phyloP scores from a whole-genome alignment of 2,888 invertebrate species.

The Koerneria pararmatus region DNA sequence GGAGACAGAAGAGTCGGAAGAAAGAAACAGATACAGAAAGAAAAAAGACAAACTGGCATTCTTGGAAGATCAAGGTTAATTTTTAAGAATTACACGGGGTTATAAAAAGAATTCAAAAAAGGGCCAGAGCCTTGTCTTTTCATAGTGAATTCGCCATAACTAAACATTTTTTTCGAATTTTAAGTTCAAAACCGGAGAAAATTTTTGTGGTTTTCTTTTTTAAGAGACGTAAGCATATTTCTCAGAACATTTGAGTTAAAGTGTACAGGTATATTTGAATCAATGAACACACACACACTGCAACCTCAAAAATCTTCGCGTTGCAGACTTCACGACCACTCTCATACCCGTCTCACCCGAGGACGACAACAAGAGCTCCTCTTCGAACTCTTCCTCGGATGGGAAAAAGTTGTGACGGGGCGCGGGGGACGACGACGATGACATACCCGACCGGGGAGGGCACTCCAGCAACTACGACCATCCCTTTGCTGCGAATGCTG shows the following conservation, averaged over 20 bases:
- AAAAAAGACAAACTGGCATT: background rate
- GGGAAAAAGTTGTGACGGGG: constrained; percentile 22
- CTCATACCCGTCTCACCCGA: constrained; percentile 28
- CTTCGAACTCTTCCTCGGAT: constrained; percentile 20
- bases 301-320: background rate
- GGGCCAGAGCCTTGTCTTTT: background rate
- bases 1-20: background rate
- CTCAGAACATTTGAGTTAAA: background rate
- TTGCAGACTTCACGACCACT: constrained; percentile 29
- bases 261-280: background rate
- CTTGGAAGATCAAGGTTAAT: constrained; percentile 5
- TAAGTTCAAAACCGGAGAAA: too few species aligned
- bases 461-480: too few species aligned
- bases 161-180: too few species aligned
- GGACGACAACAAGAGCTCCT: constrained; percentile 25
- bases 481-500: too few species aligned
- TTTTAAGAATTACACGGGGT: too few species aligned
- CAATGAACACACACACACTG: background rate
- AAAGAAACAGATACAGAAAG: background rate
- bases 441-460: too few species aligned
- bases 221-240: background rate
- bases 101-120: background rate
- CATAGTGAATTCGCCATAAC: background rate
- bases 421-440: too few species aligned
- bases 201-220: background rate